Base-by-base conservation (phyloP, 1,140 invertebrate genomes). In the Brevipalpus yothersi region DNA sequence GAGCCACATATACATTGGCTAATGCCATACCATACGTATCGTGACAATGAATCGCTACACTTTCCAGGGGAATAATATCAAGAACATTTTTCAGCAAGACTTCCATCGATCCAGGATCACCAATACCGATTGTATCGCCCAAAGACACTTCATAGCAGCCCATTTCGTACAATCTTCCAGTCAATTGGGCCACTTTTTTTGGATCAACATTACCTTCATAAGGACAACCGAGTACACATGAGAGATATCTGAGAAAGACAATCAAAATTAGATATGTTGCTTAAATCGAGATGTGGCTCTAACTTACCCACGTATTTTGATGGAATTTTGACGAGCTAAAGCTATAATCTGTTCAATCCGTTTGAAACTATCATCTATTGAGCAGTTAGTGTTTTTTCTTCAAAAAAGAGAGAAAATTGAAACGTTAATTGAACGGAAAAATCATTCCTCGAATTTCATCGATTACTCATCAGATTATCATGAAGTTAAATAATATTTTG, bases 1-100 rank as follows among this genome's bases (percentile, higher is more conserved):
- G 73, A 10, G 89, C 83, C 4, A 82, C 80, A 4, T 90, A 76
- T 64, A 97, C 84, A 72, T 98, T 99, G 3, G 82, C 80, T 43
- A 99, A 68, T 0, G 90, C 93, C 73, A 97, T 93, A 0, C 93
- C 94, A 70, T 95, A 97, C 0, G 94, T 98, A 69, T 99, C 90
- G 68, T 99, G 94, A 69, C 90, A 97, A 70, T 99, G 94, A 15
- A 97, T 78, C 0, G 92, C 93, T 47, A 97, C 73, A 65, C 80
- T 73, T 43, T 86, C 73, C 10, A 77, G 70, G 0, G 81, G 78
- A 1, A 83, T 73, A 13, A 65, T 59, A 21, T 74, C 71, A 4
- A 79, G 68, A 0, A 96, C 79, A 68, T 86, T 84, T 43, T 80
- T 72, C 39, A 98, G 68, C 73, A 98, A 78, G 21, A 69, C 67